These are phyloP conservation scores for Melinaea menophilus DNA, from an alignment of 2,888 invertebrate genomes.

Conservation along the genomic window DNA sequence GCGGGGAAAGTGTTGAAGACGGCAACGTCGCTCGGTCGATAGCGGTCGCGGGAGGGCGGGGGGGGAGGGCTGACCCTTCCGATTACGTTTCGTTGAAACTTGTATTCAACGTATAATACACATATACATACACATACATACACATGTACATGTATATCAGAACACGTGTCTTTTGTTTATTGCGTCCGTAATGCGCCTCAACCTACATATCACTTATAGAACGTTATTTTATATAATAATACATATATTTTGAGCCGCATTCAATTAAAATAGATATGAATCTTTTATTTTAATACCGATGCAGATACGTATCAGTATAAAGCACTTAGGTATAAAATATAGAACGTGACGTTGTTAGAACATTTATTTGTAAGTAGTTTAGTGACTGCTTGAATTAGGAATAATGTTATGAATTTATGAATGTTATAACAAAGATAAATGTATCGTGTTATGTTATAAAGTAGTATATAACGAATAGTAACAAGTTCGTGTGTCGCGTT, in stretches of 20 bases:
- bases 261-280: too few relatives aligned
- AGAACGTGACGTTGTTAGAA: too few relatives aligned
- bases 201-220: slow-evolving; percentile 12
- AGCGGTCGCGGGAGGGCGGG: slow-evolving; percentile 33
- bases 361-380: too few relatives aligned
- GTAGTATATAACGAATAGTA: too few relatives aligned
- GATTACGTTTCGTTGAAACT: slow-evolving; percentile 20
- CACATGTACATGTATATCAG: slow-evolving; percentile 8
- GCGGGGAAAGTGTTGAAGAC: slow-evolving; percentile 36
- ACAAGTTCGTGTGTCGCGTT: too few relatives aligned
- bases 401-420: too few relatives aligned
- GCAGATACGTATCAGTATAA: too few relatives aligned
- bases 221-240: slow-evolving; percentile 2
- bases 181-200: slow-evolving; percentile 8
- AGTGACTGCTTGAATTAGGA: too few relatives aligned
- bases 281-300: too few relatives aligned
- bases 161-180: slow-evolving; percentile 26
- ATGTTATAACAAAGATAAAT: too few relatives aligned
- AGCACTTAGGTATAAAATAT: too few relatives aligned
- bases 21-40: slow-evolving; percentile 63
- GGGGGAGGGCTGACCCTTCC: slow-evolving; percentile 50
- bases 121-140: slow-evolving; percentile 8
- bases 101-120: slow-evolving; percentile 10
- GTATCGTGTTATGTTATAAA: too few relatives aligned
- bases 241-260: neutral